These are phyloP conservation scores for Onychostoma macrolepis DNA, from an alignment of 2,113 vertebrate genomes.

Conservation along the genomic window DNA sequence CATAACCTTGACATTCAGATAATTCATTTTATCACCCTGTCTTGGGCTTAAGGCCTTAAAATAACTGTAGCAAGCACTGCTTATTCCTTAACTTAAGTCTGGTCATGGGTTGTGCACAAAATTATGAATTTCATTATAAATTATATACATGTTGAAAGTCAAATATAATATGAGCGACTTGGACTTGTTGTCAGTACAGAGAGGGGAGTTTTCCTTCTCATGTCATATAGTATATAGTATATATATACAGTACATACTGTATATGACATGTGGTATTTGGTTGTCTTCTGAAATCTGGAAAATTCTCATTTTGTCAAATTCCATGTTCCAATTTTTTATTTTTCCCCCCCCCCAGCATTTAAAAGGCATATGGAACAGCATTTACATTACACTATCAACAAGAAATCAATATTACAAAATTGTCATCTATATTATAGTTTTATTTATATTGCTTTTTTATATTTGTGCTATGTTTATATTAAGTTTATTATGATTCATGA, in stretches of 20 bases:
- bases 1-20: slow-evolving; percentile 36
- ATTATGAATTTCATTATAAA: too few species aligned
- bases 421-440: too few species aligned
- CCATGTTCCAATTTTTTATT: too few species aligned
- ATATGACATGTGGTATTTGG: neutral
- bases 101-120: neutral
- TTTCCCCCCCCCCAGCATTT: too few species aligned
- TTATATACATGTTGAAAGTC: neutral
- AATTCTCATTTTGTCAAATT: neutral
- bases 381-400: neutral
- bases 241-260: neutral
- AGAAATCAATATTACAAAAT: neutral
- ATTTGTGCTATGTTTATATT: too few species aligned
- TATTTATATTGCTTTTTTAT: too few species aligned
- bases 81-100: neutral
- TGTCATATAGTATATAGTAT: neutral
- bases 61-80: slow-evolving; percentile 30
- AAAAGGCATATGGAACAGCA: neutral
- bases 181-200: neutral
- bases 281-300: neutral
- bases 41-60: slow-evolving; percentile 27
- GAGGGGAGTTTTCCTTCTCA: neutral
- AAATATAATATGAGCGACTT: neutral
- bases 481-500: too few species aligned
- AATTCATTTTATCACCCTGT: slow-evolving; percentile 33